Percentiles rank a stretch among this genome's conserved stretches.
These are phyloP conservation scores for Drosophila fulvimacula DNA, from an alignment of 2,888 invertebrate genomes.

Conservation along the genomic window DNA sequence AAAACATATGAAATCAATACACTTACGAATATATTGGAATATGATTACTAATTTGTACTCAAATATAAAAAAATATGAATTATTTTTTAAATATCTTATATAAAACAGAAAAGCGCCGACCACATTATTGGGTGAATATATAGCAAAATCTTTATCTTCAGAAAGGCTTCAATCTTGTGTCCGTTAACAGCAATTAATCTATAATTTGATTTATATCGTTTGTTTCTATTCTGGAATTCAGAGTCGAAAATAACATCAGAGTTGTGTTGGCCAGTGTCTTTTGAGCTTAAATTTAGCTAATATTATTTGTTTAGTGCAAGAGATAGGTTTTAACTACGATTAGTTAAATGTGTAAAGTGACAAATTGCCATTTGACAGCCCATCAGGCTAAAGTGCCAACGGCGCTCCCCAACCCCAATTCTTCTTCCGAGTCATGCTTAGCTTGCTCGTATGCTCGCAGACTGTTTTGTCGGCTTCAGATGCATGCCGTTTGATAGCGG, in stretches of 20 bases:
- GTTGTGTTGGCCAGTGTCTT: not conserved
- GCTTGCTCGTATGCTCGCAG: not conserved
- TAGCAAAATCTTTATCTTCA: not conserved
- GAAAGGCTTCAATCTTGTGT: not conserved
- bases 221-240: no score
- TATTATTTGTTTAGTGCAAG: not conserved
- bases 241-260: not conserved
- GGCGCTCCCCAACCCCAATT: constrained; percentile 8
- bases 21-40: not conserved
- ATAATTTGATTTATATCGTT: not conserved
- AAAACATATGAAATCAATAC: not conserved
- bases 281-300: not conserved
- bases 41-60: no score
- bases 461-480: constrained; percentile 39
- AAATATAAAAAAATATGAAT: no score
- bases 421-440: constrained; percentile 8
- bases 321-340: constrained; percentile 7
- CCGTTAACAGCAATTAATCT: not conserved
- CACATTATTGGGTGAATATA: not conserved
- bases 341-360: constrained; percentile 18
- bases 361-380: constrained; percentile 38
- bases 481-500: constrained; percentile 56
- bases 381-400: constrained; percentile 22
- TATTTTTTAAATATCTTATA: not conserved
- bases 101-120: no score